Evolutionary conservation across 2,888 invertebrate genomes (phyloP).

Genomic region (Aquatica leii): DNA sequence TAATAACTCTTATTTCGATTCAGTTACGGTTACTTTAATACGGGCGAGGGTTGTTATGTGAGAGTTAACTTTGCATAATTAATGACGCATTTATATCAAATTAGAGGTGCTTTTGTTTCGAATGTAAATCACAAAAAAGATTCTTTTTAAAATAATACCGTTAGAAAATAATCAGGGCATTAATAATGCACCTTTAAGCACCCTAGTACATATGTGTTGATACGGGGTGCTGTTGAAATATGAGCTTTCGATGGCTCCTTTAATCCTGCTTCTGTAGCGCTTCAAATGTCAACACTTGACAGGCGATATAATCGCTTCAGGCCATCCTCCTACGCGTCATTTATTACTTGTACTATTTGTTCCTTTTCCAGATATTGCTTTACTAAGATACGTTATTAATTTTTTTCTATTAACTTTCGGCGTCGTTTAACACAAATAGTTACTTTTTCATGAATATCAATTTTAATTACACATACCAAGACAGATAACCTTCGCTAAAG

Average conservation of each 20-base stretch:
- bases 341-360: constrained; percentile 49
- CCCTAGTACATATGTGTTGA: constrained; percentile 30
- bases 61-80: no score
- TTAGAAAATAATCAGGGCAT: constrained; percentile 30
- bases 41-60: constrained; percentile 40
- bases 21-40: constrained; percentile 41
- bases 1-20: constrained; percentile 48
- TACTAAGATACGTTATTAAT: constrained; percentile 31
- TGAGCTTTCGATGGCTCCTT: constrained; percentile 41
- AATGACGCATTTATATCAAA: no score
- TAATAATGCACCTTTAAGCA: constrained; percentile 25
- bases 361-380: constrained; percentile 40
- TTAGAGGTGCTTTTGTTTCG: no score
- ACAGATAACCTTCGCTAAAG: neutral
- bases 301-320: constrained; percentile 52
- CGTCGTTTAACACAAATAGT: neutral
- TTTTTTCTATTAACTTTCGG: constrained; percentile 16
- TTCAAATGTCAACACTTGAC: constrained; percentile 53
- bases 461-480: no score
- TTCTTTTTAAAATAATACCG: constrained; percentile 11
- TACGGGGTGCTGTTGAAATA: constrained; percentile 34
- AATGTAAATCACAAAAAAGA: no score
- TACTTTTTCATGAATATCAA: no score
- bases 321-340: constrained; percentile 50
- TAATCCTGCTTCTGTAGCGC: constrained; percentile 50